A percentile compares a stretch with the other conserved stretches of the same genome.
These are phyloP conservation scores for Ammodytes marinus DNA, from an alignment of 2,113 vertebrate genomes.

Conservation along the genomic window DNA sequence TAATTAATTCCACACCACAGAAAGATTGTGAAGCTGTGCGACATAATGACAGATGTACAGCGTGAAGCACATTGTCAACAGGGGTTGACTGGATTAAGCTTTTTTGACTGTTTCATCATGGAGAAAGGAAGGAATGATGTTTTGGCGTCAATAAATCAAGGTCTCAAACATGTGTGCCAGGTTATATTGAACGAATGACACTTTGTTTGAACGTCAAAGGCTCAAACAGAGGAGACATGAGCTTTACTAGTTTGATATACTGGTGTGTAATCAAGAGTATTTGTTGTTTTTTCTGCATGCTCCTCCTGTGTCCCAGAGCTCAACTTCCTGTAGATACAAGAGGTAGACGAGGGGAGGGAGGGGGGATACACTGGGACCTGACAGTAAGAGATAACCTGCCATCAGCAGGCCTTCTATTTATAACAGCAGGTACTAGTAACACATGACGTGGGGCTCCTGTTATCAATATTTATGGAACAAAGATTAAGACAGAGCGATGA, in stretches of 20 bases:
- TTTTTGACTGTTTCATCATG: conserved; percentile 43
- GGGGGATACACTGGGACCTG: conserved; percentile 60
- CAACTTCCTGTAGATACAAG: conserved; percentile 75
- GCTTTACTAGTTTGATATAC: conserved; percentile 35
- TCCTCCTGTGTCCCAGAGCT: conserved; percentile 66
- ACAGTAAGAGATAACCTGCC: conserved; percentile 77
- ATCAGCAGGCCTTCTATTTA: conserved; percentile 81
- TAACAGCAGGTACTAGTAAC: conserved; percentile 84
- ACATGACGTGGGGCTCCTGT: conserved; percentile 82
- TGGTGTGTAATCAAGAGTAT: conserved; percentile 53
- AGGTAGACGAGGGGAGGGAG: conserved; percentile 31
- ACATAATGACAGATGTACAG: conserved; percentile 72
- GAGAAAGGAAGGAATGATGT: neutral
- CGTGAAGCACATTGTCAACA: conserved; percentile 67
- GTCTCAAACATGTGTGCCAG: conserved; percentile 1
- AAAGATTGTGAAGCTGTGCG: conserved; percentile 72
- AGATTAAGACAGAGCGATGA: conserved; percentile 84
- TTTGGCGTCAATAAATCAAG: conserved; percentile 28
- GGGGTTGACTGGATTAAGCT: conserved; percentile 48
- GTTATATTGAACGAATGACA: neutral
- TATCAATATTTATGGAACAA: conserved; percentile 87
- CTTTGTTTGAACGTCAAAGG: conserved; percentile 7
- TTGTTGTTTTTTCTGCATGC: conserved; percentile 69
- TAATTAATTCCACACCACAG: conserved; percentile 76
- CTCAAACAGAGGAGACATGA: conserved; percentile 1